These are phyloP conservation scores for Battus philenor DNA, from an alignment of 1,140 invertebrate species.

Conservation along the genomic window DNA sequence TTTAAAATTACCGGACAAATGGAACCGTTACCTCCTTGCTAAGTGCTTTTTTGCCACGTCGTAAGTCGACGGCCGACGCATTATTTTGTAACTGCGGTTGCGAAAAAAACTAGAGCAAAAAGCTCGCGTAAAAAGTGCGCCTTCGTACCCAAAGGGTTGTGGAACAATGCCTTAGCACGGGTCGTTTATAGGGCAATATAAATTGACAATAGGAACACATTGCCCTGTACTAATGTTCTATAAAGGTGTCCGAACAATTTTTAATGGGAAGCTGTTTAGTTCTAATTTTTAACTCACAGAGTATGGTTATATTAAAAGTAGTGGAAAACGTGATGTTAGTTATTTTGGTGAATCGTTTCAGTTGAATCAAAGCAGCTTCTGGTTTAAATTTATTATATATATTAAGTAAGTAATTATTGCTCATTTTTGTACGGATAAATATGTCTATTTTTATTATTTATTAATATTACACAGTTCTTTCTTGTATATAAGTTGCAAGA, in stretches of 20 bases:
- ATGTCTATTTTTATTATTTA: too few relatives aligned
- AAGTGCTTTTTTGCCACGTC: conserved; percentile 18
- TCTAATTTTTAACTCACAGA: conserved; percentile 29
- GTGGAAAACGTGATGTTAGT: too few relatives aligned
- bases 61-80: conserved; percentile 39
- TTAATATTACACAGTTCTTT: too few relatives aligned
- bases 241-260: conserved; percentile 52
- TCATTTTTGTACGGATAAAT: too few relatives aligned
- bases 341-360: too few relatives aligned
- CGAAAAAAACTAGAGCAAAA: conserved; percentile 65
- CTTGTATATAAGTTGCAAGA: too few relatives aligned
- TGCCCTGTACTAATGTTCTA: conserved; percentile 47
- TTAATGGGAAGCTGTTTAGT: conserved; percentile 38
- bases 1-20: conserved; percentile 12
- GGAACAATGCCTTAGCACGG: conserved; percentile 41
- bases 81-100: conserved; percentile 65
- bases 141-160: conserved; percentile 45
- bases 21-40: conserved; percentile 31
- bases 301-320: conserved; percentile 33
- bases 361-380: too few relatives aligned
- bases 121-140: conserved; percentile 32
- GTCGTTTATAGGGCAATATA: conserved; percentile 54
- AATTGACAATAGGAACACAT: conserved; percentile 56
- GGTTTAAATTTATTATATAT: too few relatives aligned
- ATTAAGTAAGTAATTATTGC: too few relatives aligned